Conservation (phyloP, 64 coral and sea anemone species). For the Stichodactyla helianthus region DNA sequence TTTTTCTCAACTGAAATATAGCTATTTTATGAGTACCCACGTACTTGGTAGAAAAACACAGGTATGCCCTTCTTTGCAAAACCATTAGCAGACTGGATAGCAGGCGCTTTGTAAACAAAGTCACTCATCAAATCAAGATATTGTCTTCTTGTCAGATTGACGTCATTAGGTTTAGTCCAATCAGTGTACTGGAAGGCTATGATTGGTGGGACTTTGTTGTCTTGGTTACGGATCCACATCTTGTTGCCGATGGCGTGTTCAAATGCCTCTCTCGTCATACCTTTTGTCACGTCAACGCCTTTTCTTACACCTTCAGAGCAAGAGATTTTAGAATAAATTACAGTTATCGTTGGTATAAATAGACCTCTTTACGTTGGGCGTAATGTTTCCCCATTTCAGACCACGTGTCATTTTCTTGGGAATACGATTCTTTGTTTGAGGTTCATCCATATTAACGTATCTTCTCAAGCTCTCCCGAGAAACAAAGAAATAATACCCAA, state of each 20-base stretch:
- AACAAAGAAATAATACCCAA: no score
- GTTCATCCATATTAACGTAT: no score
- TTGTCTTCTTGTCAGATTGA: constrained; percentile 39
- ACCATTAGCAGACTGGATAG: constrained; percentile 53
- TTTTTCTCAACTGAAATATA: no score
- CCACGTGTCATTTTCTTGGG: no score
- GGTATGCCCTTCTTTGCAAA: constrained; percentile 43
- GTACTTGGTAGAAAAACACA: constrained; percentile 48
- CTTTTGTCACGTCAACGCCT: constrained; percentile 39
- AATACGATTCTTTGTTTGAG: no score
- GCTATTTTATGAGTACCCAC: neutral
- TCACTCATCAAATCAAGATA: constrained; percentile 62
- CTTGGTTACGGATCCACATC: constrained; percentile 59
- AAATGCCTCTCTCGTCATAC: constrained; percentile 31
- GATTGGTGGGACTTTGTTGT: constrained; percentile 34
- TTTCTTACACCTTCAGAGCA: constrained; percentile 43
- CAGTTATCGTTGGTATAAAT: no score
- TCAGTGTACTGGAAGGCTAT: constrained; percentile 64
- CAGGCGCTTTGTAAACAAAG: constrained; percentile 59
- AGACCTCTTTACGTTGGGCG: no score
- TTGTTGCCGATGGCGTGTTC: constrained; percentile 13
- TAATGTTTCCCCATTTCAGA: no score
- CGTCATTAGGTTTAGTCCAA: constrained; percentile 53
- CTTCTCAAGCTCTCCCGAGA: no score
- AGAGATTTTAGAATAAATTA: neutral